Percentiles rank a stretch among this genome's conserved stretches.
Conservation (phyloP, 2,888 invertebrate species). For the Drosophila anomelani region DNA sequence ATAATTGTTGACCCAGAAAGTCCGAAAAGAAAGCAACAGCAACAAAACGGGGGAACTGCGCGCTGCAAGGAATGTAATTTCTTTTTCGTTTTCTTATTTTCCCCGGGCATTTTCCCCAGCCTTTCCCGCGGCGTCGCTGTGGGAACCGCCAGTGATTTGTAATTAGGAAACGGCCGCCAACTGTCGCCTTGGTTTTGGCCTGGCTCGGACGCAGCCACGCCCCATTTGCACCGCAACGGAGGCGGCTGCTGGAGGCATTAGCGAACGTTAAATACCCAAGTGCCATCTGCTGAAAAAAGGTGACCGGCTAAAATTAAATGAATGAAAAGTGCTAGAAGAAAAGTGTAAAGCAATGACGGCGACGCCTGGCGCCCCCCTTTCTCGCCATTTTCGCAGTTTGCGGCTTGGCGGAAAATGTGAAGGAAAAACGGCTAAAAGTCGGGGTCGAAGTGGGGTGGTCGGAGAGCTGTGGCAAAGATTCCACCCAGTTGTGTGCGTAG, state of each 20-base stretch:
- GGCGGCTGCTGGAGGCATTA: conserved; percentile 69
- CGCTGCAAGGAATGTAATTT: conserved; percentile 62
- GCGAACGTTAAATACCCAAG: conserved; percentile 79
- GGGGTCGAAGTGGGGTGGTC: neutral
- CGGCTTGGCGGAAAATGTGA: conserved; percentile 41
- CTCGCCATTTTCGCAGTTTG: conserved; percentile 68
- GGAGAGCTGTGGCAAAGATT: conserved; percentile 14
- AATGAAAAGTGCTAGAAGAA: conserved; percentile 74
- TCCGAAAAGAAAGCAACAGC: conserved; percentile 47
- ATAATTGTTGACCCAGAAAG: conserved; percentile 83
- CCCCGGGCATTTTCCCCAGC: conserved; percentile 16
- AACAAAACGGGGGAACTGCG: conserved; percentile 29
- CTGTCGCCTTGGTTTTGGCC: conserved; percentile 74
- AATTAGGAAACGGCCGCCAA: conserved; percentile 83
- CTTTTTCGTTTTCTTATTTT: conserved; percentile 40
- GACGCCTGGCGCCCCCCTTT: conserved; percentile 64
- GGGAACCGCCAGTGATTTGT: conserved; percentile 81
- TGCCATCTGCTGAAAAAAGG: conserved; percentile 73
- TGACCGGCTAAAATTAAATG: conserved; percentile 72
- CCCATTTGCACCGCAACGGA: conserved; percentile 74
- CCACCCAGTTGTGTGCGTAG: conserved; percentile 46
- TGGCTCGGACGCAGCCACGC: conserved; percentile 62
- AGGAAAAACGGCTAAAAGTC: neutral
- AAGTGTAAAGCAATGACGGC: conserved; percentile 79
- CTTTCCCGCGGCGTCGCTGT: conserved; percentile 47